phyloP scores from a whole-genome alignment of 2,113 vertebrate species.

The Garra rufa region DNA sequence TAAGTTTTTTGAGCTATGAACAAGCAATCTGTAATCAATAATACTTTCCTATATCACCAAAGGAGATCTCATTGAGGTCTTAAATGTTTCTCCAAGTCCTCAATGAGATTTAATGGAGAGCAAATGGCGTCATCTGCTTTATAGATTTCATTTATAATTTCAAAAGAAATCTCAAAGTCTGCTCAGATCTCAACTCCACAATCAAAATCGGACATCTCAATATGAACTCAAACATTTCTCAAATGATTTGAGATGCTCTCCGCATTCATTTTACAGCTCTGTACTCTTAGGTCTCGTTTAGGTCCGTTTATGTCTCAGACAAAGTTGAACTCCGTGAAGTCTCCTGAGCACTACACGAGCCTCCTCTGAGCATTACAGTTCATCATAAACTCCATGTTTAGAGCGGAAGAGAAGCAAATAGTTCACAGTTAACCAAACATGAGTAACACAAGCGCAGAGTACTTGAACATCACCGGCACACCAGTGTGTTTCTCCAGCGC shows the following conservation, averaged over 20 bases:
- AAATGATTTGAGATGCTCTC: not conserved
- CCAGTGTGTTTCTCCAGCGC: not conserved
- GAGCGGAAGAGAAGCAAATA: not conserved
- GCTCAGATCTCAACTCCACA: not conserved
- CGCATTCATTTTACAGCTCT: not conserved
- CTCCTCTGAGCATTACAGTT: not conserved
- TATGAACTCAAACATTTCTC: not conserved
- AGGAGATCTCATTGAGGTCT: not conserved
- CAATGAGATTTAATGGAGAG: not conserved
- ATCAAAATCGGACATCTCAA: not conserved
- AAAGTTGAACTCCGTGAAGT: not conserved
- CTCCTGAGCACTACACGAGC: not conserved
- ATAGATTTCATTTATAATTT: not conserved
- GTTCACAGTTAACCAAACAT: not conserved
- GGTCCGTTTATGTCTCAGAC: too few species aligned
- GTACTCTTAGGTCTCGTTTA: too few species aligned
- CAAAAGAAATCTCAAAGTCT: not conserved
- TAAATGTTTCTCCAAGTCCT: not conserved
- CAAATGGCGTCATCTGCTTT: not conserved
- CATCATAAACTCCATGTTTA: not conserved
- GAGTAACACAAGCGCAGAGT: not conserved
- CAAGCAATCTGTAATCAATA: not conserved
- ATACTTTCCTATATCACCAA: too few species aligned
- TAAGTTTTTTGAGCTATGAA: not conserved
- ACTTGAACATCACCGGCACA: not conserved